A percentile compares a stretch with the other conserved stretches of the same genome.
phyloP scores from a whole-genome alignment of 1,140 invertebrate species.

The Pseudomyrmex concolor region DNA sequence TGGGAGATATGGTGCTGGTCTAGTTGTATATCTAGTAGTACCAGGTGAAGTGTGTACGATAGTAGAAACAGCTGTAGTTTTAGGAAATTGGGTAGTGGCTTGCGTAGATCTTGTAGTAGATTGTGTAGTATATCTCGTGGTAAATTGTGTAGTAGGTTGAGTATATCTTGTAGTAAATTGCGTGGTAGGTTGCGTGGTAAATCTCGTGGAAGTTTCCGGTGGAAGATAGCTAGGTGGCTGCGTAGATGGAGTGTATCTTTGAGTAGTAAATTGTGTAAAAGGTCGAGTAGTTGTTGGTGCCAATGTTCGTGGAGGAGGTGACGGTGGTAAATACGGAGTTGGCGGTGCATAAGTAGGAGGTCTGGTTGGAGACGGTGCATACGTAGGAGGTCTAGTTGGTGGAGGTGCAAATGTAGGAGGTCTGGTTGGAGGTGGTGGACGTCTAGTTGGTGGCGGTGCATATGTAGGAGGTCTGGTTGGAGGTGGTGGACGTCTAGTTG shows the following conservation, averaged over 20 bases:
- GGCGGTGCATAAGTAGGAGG: background rate
- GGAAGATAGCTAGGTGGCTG: background rate
- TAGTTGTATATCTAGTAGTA: slow-evolving; percentile 4
- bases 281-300: background rate
- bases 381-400: background rate
- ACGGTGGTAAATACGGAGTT: background rate
- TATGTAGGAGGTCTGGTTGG: background rate
- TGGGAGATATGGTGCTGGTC: slow-evolving; percentile 78
- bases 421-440: slow-evolving; percentile 14
- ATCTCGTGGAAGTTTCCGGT: background rate
- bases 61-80: background rate
- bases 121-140: background rate
- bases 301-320: background rate
- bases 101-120: background rate
- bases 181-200: background rate
- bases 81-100: slow-evolving; percentile 20
- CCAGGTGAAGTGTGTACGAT: background rate
- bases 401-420: background rate
- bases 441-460: slow-evolving; percentile 13
- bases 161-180: background rate
- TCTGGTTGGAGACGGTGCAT: background rate
- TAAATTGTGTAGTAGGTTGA: background rate
- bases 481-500: slow-evolving; percentile 38
- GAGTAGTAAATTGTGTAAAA: background rate
- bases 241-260: slow-evolving; percentile 27